phyloP scores from a whole-genome alignment of 2,113 vertebrate genomes.

The Alethe diademata region DNA sequence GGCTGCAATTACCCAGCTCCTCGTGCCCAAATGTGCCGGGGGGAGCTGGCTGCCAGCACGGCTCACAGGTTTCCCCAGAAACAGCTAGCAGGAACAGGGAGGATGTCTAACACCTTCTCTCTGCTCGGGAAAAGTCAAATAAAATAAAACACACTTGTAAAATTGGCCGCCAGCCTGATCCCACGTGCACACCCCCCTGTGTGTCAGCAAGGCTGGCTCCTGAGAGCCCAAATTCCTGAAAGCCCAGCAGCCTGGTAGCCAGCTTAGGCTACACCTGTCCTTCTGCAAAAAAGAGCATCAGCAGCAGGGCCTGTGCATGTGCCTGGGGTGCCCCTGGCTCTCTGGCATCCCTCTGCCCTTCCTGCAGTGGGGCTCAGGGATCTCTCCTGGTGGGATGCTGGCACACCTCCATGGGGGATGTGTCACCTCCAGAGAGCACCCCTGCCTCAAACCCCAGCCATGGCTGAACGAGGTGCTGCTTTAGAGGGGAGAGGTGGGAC shows the following conservation, averaged over 20 bases:
- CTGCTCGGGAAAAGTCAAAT: background rate
- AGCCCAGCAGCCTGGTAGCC: background rate
- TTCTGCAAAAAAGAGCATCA: background rate
- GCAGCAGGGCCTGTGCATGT: background rate
- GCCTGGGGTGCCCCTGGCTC: background rate
- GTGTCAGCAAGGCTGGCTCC: background rate
- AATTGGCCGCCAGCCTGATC: background rate
- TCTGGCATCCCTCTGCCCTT: background rate
- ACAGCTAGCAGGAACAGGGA: background rate
- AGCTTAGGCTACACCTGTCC: background rate
- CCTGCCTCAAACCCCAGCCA: background rate
- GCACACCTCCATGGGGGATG: rapidly evolving
- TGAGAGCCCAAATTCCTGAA: background rate
- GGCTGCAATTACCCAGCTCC: background rate
- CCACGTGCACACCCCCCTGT: background rate
- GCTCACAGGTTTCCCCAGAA: background rate
- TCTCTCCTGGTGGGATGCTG: background rate
- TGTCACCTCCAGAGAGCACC: background rate
- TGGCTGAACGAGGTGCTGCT: background rate
- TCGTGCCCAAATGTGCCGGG: rapidly evolving
- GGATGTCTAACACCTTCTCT: background rate
- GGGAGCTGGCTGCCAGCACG: background rate
- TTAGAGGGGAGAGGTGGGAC: background rate
- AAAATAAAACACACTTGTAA: background rate
- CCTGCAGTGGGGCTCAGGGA: background rate